Base-by-base conservation (phyloP, 2,888 invertebrate species). In the Macrosiphum euphorbiae region DNA sequence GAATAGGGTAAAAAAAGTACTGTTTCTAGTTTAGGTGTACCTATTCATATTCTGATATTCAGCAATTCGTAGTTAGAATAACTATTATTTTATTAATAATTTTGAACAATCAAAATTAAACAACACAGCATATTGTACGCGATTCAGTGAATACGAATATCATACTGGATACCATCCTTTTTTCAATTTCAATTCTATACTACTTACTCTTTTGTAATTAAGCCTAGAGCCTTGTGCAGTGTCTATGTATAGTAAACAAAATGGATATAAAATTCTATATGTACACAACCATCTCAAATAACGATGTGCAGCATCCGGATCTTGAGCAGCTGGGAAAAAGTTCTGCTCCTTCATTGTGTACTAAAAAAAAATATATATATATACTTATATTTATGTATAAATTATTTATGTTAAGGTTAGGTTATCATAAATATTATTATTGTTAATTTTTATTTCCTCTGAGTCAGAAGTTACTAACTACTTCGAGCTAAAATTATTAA, bases 171-270 rank as follows among this genome's bases (percentile, higher is more conserved):
- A 61, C 58, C 11, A n/a, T 67, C 3, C 13, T 67, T 67, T 67
- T 67, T 28, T 84, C 24, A 24, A 26, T 20, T 47, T 86, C 11
- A 20, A 13, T 11, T 44, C 20, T 52, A 35, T 35, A 11, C 3
- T 26, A 90, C 90, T 90, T 90, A 90, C 90, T 90, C 24, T 67
- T 10, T n/a, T 90, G 50, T 90, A 67, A 24, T 20, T 90, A 67
- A 20, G 20, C 67, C 20, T 44, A 50, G 16, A 47, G 8, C 90
- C 90, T 90, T 90, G 90, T n/a, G n/a, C n/a, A 20, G 50, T 20
- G 35, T 44, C 24, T 47, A 90, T 47, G 5, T n/a, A 67, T 0
- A 67, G 16, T 50, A 13, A 67, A 50, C 90, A 90, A 28, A 20
- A 10, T 0, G 90, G 90, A 90, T 90, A 67, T n/a, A 55, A n/a